Conservation (phyloP, 1,140 invertebrate species). For the Diorhabda sublineata region DNA sequence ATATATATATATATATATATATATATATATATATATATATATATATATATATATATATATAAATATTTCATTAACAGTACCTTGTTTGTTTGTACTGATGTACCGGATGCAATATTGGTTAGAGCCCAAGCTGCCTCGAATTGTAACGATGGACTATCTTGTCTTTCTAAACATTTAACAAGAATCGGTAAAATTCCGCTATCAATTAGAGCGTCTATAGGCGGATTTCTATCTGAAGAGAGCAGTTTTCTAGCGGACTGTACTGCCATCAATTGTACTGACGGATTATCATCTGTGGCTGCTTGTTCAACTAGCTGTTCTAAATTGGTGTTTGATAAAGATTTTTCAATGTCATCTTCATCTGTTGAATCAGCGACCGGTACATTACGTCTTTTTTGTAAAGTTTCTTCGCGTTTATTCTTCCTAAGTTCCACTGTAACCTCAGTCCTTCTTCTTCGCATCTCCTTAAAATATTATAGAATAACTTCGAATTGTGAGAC, state of each 20-base stretch:
- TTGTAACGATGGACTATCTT: slow-evolving; percentile 88
- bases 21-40: not conserved
- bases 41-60: not conserved
- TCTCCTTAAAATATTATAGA: slow-evolving; percentile 64
- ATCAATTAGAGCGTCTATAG: slow-evolving; percentile 94
- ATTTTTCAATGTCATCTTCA: slow-evolving; percentile 71
- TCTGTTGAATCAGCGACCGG: slow-evolving; percentile 76
- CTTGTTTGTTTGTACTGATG: slow-evolving; percentile 91
- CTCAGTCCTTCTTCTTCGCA: slow-evolving; percentile 92
- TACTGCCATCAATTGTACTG: slow-evolving; percentile 73
- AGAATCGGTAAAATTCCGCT: slow-evolving; percentile 92
- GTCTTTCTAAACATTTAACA: slow-evolving; percentile 80
- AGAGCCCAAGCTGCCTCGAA: slow-evolving; percentile 99
- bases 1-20: not conserved
- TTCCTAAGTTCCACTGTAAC: slow-evolving; percentile 93
- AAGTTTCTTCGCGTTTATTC: slow-evolving; percentile 93
- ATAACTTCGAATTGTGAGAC: not conserved
- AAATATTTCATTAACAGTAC: not conserved
- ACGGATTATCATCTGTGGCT: slow-evolving; percentile 62
- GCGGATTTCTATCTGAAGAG: slow-evolving; percentile 96
- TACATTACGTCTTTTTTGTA: slow-evolving; percentile 93
- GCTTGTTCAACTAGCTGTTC: slow-evolving; percentile 71
- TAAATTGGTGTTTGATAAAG: slow-evolving; percentile 62
- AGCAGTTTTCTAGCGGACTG: slow-evolving; percentile 89
- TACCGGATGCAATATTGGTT: slow-evolving; percentile 98